Conservation (phyloP, 2,797 vertebrate genomes). For the Lepus townsendii region DNA sequence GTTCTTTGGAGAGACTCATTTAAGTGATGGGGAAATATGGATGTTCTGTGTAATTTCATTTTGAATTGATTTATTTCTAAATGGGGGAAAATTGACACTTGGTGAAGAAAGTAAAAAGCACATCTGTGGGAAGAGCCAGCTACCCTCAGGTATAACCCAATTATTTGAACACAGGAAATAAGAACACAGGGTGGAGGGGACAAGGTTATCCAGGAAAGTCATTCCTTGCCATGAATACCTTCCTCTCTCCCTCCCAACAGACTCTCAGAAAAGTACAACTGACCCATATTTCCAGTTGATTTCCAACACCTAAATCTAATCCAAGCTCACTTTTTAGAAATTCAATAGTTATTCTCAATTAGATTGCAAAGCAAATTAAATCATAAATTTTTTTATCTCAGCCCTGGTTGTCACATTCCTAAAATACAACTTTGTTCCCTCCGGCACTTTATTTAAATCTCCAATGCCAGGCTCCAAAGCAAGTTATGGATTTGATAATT, state of each 20-base stretch:
- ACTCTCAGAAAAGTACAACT: constrained; percentile 75
- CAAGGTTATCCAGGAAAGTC: constrained; percentile 57
- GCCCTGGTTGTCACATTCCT: constrained; percentile 71
- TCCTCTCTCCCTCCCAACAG: constrained; percentile 47
- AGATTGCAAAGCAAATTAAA: constrained; percentile 89
- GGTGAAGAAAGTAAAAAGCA: constrained; percentile 61
- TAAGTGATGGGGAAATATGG: constrained; percentile 79
- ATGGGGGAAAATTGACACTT: constrained; percentile 70
- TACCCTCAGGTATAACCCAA: constrained; percentile 71
- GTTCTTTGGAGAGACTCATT: constrained; percentile 76
- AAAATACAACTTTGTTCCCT: constrained; percentile 82
- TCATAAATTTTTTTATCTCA: constrained; percentile 86
- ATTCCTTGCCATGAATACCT: constrained; percentile 58
- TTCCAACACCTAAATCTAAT: constrained; percentile 87
- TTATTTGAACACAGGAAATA: constrained; percentile 71
- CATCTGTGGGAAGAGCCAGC: constrained; percentile 61
- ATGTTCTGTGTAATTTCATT: constrained; percentile 80
- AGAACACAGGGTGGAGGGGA: constrained; percentile 34
- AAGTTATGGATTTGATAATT: constrained; percentile 88
- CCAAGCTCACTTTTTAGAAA: constrained; percentile 86
- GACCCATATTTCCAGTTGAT: constrained; percentile 84
- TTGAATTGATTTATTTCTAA: constrained; percentile 82
- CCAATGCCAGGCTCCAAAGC: constrained; percentile 81
- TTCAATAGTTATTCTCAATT: constrained; percentile 87
- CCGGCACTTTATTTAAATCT: constrained; percentile 86